phyloP scores from a whole-genome alignment of 2,113 vertebrate species.

The Oostethus manadensis region DNA sequence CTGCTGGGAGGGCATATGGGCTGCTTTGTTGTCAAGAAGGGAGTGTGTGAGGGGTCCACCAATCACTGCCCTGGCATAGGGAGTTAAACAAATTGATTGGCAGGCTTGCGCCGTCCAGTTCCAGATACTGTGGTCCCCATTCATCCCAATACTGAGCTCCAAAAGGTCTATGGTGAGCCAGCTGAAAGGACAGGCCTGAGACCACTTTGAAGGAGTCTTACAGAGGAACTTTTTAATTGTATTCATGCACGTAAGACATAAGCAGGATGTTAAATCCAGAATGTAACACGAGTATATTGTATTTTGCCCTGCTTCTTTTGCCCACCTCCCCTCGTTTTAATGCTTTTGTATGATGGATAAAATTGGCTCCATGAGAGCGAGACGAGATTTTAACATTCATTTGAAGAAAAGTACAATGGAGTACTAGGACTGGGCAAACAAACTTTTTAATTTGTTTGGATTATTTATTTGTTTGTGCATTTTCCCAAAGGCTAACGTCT shows the following conservation, averaged over 20 bases:
- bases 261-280: not conserved
- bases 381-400: too few relatives aligned
- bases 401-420: too few relatives aligned
- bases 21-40: slow-evolving; percentile 65
- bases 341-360: too few relatives aligned
- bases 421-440: too few relatives aligned
- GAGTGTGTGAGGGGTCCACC: slow-evolving; percentile 64
- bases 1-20: slow-evolving; percentile 74
- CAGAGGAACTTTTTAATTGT: slow-evolving; percentile 1
- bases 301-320: too few relatives aligned
- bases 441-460: too few relatives aligned
- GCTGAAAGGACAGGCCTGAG: slow-evolving; percentile 29
- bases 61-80: slow-evolving; percentile 66
- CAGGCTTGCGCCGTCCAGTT: slow-evolving; percentile 61
- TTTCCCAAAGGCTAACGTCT: too few relatives aligned
- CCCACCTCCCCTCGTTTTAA: too few relatives aligned
- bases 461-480: too few relatives aligned
- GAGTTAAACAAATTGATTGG: slow-evolving; percentile 80
- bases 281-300: too few relatives aligned
- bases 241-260: not conserved
- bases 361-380: too few relatives aligned
- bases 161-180: slow-evolving; percentile 21
- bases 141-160: slow-evolving; percentile 36
- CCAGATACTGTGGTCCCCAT: slow-evolving; percentile 53
- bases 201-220: slow-evolving; percentile 4